A percentile compares a stretch with the other conserved stretches of the same genome.
These are phyloP conservation scores for Jordanella pulchra DNA, from an alignment of 2,797 vertebrate species.

Conservation along the genomic window DNA sequence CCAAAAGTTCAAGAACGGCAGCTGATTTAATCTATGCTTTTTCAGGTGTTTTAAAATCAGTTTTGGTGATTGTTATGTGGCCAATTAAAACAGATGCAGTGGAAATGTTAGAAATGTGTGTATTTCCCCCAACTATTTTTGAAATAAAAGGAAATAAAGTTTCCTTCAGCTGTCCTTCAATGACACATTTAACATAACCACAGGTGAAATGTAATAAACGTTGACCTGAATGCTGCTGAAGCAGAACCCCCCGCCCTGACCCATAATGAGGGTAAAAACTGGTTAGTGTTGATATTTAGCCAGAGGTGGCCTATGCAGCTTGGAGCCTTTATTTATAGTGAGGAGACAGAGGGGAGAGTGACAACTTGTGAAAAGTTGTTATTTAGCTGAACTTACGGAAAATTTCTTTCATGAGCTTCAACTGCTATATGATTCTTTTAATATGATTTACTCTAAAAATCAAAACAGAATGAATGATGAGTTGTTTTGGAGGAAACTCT, in stretches of 20 bases:
- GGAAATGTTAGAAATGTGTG: not conserved
- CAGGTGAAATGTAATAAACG: not conserved
- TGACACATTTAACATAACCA: slow-evolving; percentile 7
- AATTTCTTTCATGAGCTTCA: not conserved
- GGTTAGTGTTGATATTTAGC: slow-evolving; percentile 13
- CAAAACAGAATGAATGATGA: not conserved
- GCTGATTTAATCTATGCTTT: too few relatives aligned
- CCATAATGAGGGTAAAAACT: slow-evolving; percentile 17
- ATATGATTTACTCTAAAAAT: not conserved
- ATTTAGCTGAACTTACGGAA: not conserved
- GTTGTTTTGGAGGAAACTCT: not conserved
- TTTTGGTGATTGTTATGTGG: too few relatives aligned
- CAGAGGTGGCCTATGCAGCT: not conserved
- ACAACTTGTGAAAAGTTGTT: not conserved
- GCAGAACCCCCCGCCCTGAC: not conserved
- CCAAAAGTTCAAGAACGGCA: too few relatives aligned
- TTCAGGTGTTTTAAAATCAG: too few relatives aligned
- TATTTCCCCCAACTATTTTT: not conserved
- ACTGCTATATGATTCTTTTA: not conserved
- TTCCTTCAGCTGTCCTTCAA: slow-evolving; percentile 16
- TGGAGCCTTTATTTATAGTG: not conserved
- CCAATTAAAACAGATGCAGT: not conserved
- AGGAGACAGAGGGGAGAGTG: not conserved
- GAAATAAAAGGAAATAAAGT: not conserved
- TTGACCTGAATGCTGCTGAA: not conserved